These are phyloP conservation scores for Caenorhabditis remanei DNA, from an alignment of 1,140 invertebrate genomes.

Conservation along the genomic window DNA sequence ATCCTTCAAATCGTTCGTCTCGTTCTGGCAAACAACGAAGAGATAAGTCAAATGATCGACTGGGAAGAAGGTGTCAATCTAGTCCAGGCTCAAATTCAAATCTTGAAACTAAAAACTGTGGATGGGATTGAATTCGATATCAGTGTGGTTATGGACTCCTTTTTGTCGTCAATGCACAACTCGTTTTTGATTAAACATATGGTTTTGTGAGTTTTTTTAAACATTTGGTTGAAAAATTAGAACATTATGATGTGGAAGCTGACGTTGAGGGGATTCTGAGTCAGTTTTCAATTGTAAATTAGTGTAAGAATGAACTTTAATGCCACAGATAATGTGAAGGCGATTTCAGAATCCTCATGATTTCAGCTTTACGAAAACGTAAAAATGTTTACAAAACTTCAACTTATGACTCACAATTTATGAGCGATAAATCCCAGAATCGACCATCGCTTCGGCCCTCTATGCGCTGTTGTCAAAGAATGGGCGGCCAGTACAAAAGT, in stretches of 20 bases:
- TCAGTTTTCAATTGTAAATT: no score
- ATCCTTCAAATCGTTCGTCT: conserved; percentile 28
- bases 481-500: conserved; percentile 24
- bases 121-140: conserved; percentile 37
- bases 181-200: conserved; percentile 19
- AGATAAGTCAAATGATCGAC: neutral
- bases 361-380: no score
- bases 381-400: no score
- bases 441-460: neutral
- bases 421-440: neutral
- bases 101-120: neutral
- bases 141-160: conserved; percentile 3
- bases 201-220: neutral
- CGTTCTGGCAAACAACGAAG: neutral
- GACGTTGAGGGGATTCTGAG: no score
- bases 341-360: no score
- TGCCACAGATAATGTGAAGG: no score
- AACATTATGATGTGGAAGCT: neutral
- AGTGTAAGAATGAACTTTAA: no score
- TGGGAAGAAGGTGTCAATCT: conserved; percentile 3
- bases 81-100: conserved; percentile 45
- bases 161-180: conserved; percentile 38
- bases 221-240: neutral
- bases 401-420: no score
- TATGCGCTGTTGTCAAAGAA: neutral